Evolutionary conservation across 2,113 vertebrate species (phyloP), one percentile per base, ranked within the genome.

Genomic region (Motacilla alba): DNA sequence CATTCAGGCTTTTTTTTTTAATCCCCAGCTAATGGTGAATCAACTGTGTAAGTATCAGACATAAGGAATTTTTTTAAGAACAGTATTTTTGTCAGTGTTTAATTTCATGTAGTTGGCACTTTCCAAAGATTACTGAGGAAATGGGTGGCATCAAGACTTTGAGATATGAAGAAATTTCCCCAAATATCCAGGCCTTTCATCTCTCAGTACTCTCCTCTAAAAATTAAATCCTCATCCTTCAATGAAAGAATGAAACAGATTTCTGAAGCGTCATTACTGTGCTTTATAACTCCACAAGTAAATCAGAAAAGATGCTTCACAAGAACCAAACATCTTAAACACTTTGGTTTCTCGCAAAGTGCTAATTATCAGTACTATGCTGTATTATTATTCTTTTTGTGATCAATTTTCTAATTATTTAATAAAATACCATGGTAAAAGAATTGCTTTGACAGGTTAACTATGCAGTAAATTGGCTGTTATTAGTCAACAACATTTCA

Each of bases 91-190:
- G 59, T 88, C 83, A 83, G 68, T 70, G 55, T 88, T 90, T 93
- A 89, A 88, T 90, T 96, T 94, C 55, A 89, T 19, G 24, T 64
- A 79, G 75, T 33, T 90, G 56, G 67, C 63, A 58, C 46, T 90
- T 96, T 66, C 70, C 67, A 59, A 87, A 94, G 58, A 90, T 76
- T 91, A 49, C 63, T 20, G 31, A 83, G 92, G 70, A 91, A 95
- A 75, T 64, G 62, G 41, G 83, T 90, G n/a, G 66, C 46, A 85
- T 64, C 1, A 1, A 53, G 43, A 70, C n/a, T 90, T 80, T 24
- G 85, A 95, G 53, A 93, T 59, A 56, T 56, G 60, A 93, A 92
- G 52, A 95, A 87, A 84, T 75, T 91, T 94, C 73, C 64, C 73
- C 83, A 92, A 64, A 94, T 87, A 92, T 26, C 27, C 59, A 55